Conservation (phyloP, 2,113 vertebrate species). For the Excalfactoria chinensis region DNA sequence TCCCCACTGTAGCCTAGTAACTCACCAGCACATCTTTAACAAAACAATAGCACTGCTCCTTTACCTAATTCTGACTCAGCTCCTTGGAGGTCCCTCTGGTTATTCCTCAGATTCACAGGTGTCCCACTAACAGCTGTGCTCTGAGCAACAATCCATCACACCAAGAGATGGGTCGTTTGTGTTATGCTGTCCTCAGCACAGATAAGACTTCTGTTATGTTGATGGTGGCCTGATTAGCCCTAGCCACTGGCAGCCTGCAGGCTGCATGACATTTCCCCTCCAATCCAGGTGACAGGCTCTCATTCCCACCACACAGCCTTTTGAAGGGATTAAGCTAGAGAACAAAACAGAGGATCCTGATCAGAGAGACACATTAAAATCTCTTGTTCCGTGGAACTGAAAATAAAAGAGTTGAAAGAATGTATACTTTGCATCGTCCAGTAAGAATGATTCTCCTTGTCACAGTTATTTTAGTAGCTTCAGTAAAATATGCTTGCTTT, state of each 20-base stretch:
- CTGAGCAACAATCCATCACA: background rate
- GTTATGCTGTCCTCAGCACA: background rate
- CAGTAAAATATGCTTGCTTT: background rate
- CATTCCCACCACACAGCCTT: background rate
- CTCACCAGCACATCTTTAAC: background rate
- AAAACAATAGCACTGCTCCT: background rate
- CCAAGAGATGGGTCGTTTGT: background rate
- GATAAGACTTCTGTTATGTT: background rate
- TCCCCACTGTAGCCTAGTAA: accelerated
- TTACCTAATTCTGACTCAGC: background rate
- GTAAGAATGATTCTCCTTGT: background rate
- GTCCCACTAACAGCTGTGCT: background rate
- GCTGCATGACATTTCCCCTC: background rate
- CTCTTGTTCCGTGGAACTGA: background rate
- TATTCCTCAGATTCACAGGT: background rate
- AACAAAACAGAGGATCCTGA: background rate
- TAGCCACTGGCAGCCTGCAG: background rate
- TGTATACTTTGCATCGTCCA: background rate
- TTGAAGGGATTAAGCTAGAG: background rate
- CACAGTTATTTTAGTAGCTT: background rate
- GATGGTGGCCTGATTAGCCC: background rate
- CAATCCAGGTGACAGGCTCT: background rate
- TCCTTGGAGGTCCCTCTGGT: background rate
- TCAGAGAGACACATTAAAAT: background rate
- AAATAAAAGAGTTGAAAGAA: background rate